Percentiles rank a stretch among this genome's conserved stretches.
Conservation (phyloP, 2,113 vertebrate genomes). For the Tragelaphus imberbis region DNA sequence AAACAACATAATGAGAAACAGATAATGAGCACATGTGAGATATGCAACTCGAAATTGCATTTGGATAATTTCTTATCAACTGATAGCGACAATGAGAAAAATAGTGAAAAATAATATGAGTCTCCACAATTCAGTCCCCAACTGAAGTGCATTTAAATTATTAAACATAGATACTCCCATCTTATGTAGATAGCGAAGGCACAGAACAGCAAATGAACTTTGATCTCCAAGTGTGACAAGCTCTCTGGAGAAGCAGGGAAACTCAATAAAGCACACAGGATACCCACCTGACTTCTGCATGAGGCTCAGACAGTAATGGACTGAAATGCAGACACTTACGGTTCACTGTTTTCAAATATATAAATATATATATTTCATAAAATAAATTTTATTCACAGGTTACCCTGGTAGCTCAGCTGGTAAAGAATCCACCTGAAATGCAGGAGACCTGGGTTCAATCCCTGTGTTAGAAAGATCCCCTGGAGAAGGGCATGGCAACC, state of each 20-base stretch:
- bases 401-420: background rate
- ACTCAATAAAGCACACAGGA: background rate
- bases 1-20: background rate
- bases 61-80: background rate
- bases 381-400: background rate
- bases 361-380: background rate
- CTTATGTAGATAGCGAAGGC: background rate
- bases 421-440: background rate
- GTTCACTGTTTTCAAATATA: background rate
- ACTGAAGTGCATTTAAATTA: background rate
- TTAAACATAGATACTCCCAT: background rate
- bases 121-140: background rate
- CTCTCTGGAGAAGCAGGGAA: background rate
- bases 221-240: background rate
- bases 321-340: background rate
- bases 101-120: background rate
- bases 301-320: background rate
- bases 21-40: background rate
- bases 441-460: background rate
- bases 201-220: background rate
- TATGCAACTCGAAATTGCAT: background rate
- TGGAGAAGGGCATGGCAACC: background rate
- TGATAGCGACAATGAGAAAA: background rate
- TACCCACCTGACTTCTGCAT: background rate
- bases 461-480: background rate